A percentile compares a stretch with the other conserved stretches of the same genome.
Conservation (phyloP, 2,113 vertebrate species). For the Vombatus ursinus region DNA sequence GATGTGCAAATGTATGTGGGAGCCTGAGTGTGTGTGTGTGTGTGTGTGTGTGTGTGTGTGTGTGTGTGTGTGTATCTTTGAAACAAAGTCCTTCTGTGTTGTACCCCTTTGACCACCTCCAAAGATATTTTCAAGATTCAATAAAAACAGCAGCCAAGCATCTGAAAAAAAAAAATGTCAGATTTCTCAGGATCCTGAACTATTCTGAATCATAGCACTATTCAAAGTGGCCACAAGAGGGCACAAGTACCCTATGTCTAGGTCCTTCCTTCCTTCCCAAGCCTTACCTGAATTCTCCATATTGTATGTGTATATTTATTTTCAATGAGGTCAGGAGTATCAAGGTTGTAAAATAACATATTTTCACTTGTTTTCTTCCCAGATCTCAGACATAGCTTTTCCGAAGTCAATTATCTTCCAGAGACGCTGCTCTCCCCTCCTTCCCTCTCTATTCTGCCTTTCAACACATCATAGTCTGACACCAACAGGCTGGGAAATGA, state of each 20-base stretch:
- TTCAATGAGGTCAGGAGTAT: constrained; percentile 82
- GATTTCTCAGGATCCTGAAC: background rate
- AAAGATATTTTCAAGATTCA: background rate
- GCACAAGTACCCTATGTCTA: constrained; percentile 53
- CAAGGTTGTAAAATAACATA: constrained; percentile 86
- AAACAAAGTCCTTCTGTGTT: background rate
- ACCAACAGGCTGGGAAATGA: background rate
- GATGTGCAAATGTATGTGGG: background rate
- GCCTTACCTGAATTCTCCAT: constrained; percentile 30
- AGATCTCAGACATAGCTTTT: constrained; percentile 68
- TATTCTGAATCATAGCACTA: background rate
- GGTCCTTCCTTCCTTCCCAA: background rate
- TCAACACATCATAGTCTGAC: constrained; percentile 35
- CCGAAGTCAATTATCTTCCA: constrained; percentile 80
- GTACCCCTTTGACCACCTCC: background rate
- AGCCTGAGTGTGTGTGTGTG: too few relatives aligned
- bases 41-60: too few relatives aligned
- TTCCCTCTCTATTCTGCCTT: constrained; percentile 1
- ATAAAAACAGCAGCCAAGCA: background rate
- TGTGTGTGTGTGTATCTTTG: background rate
- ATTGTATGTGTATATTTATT: constrained; percentile 74
- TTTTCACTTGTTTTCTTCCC: constrained; percentile 82
- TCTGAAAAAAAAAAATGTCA: fast-evolving
- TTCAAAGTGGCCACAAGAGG: constrained; percentile 70
- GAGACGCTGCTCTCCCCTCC: constrained; percentile 42